Evolutionary conservation across 2,113 vertebrate species (phyloP), one percentile per base, ranked within the genome.

Genomic region (Mionectes macconnelli): DNA sequence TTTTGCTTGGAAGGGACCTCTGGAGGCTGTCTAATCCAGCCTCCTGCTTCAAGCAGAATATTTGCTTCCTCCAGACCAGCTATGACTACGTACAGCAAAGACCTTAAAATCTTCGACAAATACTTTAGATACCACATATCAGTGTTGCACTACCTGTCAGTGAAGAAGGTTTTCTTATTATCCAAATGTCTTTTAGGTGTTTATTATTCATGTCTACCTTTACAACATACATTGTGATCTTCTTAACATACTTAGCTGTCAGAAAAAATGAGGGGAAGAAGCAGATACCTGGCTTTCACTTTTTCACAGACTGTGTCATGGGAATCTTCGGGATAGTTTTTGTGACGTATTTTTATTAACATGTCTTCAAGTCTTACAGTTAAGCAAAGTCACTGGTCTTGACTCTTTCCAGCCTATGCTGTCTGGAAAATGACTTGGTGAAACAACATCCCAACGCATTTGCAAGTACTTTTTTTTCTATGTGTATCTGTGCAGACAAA

Each of bases 201-300:
- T 73, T 68, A 19, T 10, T 10, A 21, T 37, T 80, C 10, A 33
- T n/a, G 45, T 31, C 57, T 52, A 66, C 8, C 24, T 52, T 62
- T 63, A 52, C 49, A 75, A 75, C 6, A 15, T 31, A 14, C 21
- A 15, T 17, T 57, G n/a, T 31, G 8, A n/a, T 63, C 12, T 70
- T 78, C 40, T 78, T 67, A 82, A 31, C 12, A 37, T 52, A 28
- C 6, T 56, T 44, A 44, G 8, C 5, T 62, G 4, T 44, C 44
- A 67, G 16, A 44, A 79, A 79, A 83, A 88, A 27, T 17, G 6
- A 30, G 7, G 3, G 9, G 7, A 16, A 83, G 14, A 52, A 47
- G 0, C 7, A 76, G 14, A 9, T 4, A 35, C 1, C 10, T 3
- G 19, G 0, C 1, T 78, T 85, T 62, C 39, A 30, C 2, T 49